A percentile compares a stretch with the other conserved stretches of the same genome.
Evolutionary conservation across 2,797 vertebrate genomes (phyloP).

Genomic region (Luscinia megarhynchos): DNA sequence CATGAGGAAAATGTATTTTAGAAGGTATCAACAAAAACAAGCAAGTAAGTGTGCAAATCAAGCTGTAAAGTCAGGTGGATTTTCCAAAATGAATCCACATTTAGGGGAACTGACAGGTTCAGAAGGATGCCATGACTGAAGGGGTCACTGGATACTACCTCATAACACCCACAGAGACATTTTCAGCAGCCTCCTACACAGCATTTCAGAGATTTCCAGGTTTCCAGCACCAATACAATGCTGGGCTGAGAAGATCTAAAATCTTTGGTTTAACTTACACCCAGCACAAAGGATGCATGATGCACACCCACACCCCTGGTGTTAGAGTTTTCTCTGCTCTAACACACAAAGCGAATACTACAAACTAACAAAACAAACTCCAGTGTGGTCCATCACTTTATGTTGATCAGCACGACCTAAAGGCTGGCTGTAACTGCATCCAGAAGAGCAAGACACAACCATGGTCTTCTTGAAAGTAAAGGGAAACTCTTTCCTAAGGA

Average conservation of each 20-base stretch:
- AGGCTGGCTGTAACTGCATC: background rate
- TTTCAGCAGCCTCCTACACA: background rate
- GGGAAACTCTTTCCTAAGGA: background rate
- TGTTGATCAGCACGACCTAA: background rate
- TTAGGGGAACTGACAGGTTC: background rate
- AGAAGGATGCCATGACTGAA: background rate
- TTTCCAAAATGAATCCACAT: background rate
- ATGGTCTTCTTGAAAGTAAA: background rate
- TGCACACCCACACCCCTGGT: accelerated
- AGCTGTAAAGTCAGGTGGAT: background rate
- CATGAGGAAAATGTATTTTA: background rate
- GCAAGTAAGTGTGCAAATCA: background rate
- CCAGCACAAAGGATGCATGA: background rate
- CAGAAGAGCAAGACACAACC: background rate
- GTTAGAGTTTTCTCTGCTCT: background rate
- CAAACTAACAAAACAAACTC: background rate
- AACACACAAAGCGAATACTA: background rate
- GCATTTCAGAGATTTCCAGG: background rate
- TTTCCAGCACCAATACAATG: background rate
- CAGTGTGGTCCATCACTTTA: background rate
- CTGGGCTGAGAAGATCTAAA: background rate
- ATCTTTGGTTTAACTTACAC: background rate
- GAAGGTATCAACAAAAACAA: background rate
- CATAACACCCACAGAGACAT: background rate
- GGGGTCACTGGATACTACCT: background rate